Evolutionary conservation across 2,888 invertebrate species (phyloP).

Genomic region (Exocentrus adspersus): DNA sequence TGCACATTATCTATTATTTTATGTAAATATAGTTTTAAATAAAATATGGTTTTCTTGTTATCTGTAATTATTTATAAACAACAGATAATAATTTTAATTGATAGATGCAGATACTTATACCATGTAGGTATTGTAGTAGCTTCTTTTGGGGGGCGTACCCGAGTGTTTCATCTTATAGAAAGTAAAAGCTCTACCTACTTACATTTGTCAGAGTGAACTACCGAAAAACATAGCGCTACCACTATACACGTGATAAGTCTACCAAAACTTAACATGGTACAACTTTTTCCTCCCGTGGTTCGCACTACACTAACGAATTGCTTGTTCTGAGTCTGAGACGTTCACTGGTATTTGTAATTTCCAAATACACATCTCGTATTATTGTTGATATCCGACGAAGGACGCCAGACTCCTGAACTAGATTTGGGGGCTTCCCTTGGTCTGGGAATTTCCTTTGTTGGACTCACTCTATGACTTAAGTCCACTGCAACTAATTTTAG

Average conservation of each 20-base stretch:
- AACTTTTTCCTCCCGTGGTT: conserved; percentile 25
- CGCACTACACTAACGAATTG: conserved; percentile 34
- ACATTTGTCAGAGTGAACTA: conserved; percentile 43
- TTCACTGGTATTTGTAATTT: conserved; percentile 2
- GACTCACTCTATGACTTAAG: background rate
- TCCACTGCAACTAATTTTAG: background rate
- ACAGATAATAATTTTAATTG: no score
- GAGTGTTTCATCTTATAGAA: background rate
- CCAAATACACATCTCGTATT: conserved; percentile 23
- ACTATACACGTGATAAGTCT: conserved; percentile 32
- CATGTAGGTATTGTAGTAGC: no score
- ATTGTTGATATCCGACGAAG: conserved; percentile 22
- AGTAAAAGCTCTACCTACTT: conserved; percentile 41
- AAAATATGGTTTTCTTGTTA: no score
- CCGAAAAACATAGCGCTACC: conserved; percentile 35
- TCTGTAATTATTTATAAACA: no score
- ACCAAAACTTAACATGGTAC: conserved; percentile 23
- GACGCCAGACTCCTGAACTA: conserved; percentile 27
- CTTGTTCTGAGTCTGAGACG: background rate
- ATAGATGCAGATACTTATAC: no score
- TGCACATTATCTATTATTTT: no score
- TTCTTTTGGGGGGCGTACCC: background rate
- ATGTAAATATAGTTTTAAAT: no score
- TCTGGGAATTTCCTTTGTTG: conserved; percentile 32
- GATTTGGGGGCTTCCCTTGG: conserved; percentile 33